These are phyloP conservation scores for Hyperoplus immaculatus DNA, from an alignment of 2,797 vertebrate genomes.

Conservation along the genomic window DNA sequence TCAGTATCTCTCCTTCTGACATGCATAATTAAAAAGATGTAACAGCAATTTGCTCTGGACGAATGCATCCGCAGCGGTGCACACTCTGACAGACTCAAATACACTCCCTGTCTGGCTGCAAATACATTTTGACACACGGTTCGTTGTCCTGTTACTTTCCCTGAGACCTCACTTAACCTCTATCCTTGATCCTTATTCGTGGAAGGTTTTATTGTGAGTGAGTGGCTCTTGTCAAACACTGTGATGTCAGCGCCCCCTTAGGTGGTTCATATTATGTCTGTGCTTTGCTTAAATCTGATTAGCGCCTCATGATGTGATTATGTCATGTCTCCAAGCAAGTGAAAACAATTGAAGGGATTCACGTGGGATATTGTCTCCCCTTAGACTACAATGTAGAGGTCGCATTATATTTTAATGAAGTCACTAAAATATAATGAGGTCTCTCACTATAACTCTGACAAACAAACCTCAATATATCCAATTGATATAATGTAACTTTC, in stretches of 20 bases:
- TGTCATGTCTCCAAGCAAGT: conserved; percentile 26
- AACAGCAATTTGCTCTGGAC: conserved; percentile 49
- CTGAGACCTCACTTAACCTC: conserved; percentile 31
- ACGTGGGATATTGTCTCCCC: conserved; percentile 2
- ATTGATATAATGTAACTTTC: background rate
- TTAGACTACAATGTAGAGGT: background rate
- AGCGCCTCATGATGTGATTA: conserved; percentile 43
- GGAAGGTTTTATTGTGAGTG: background rate
- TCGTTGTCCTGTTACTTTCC: background rate
- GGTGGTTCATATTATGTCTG: conserved; percentile 45
- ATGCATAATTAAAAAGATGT: conserved; percentile 61
- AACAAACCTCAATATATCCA: background rate
- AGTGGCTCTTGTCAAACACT: conserved; percentile 5
- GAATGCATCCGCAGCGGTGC: conserved; percentile 15
- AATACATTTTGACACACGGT: conserved; percentile 39
- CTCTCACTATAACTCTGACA: background rate
- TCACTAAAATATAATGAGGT: conserved; percentile 1
- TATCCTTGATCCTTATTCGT: conserved; percentile 9
- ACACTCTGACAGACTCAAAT: conserved; percentile 2
- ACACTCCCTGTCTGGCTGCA: conserved; percentile 15
- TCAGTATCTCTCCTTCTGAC: conserved; percentile 4
- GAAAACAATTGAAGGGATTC: conserved; percentile 37
- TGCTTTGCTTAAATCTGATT: conserved; percentile 46
- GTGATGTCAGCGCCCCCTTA: conserved; percentile 12
- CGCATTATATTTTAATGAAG: no score